phyloP scores from a whole-genome alignment of 2,888 invertebrate genomes.

The Patella caerulea region DNA sequence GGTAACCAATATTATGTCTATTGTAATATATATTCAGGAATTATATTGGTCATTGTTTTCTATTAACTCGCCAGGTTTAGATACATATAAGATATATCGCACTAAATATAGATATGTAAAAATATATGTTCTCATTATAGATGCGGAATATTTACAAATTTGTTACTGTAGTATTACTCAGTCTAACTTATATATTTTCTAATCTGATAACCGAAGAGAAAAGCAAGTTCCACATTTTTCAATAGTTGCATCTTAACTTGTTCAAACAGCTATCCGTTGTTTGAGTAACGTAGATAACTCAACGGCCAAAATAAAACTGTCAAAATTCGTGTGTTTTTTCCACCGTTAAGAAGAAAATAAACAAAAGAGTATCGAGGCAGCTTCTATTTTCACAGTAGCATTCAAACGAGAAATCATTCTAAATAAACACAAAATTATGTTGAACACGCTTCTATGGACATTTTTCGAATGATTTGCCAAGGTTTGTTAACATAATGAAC shows the following conservation, averaged over 20 bases:
- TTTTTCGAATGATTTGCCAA: slow-evolving; percentile 6
- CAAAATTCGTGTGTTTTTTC: neutral
- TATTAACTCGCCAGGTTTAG: too few relatives aligned
- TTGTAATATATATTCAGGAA: too few relatives aligned
- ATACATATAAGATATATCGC: too few relatives aligned
- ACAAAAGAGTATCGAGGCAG: slow-evolving; percentile 5
- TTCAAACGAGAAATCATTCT: slow-evolving; percentile 1
- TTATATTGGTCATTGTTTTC: too few relatives aligned
- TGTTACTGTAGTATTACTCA: neutral
- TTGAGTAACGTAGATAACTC: neutral
- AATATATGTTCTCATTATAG: neutral
- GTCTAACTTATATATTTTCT: slow-evolving; percentile 1
- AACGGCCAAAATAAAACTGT: slow-evolving; percentile 1
- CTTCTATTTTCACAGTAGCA: slow-evolving; percentile 7
- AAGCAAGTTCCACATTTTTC: neutral
- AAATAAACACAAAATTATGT: slow-evolving; percentile 7
- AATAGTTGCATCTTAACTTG: slow-evolving; percentile 7
- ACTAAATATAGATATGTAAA: neutral
- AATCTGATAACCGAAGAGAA: neutral
- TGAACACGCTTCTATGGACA: neutral
- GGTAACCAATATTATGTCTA: too few relatives aligned
- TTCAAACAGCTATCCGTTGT: slow-evolving; percentile 2
- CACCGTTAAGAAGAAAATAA: neutral
- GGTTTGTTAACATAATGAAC: slow-evolving; percentile 8
- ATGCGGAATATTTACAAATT: neutral